phyloP scores from a whole-genome alignment of 2,113 vertebrate genomes.

The Polypterus bichir region DNA sequence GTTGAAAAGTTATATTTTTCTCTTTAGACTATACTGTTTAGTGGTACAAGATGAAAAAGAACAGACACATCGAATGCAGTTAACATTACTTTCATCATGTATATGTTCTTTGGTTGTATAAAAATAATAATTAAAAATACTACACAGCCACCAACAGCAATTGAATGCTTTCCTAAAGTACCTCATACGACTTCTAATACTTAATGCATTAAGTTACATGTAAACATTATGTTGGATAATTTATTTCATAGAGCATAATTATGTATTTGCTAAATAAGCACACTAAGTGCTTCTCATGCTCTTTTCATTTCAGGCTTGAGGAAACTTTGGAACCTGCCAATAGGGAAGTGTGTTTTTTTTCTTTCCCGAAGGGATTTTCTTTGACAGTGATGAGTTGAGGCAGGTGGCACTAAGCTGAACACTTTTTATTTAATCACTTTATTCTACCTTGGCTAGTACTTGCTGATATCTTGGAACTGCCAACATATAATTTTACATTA shows the following conservation, averaged over 20 bases:
- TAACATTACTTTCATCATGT: slow-evolving; percentile 17
- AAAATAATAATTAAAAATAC: neutral
- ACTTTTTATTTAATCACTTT: too few species aligned
- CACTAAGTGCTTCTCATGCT: slow-evolving; percentile 2
- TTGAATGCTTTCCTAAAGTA: slow-evolving; percentile 21
- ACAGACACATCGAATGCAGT: slow-evolving; percentile 17
- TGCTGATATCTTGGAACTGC: too few species aligned
- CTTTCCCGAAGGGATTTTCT: neutral
- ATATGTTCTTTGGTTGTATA: too few species aligned
- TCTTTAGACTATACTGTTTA: slow-evolving; percentile 31
- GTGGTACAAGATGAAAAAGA: slow-evolving; percentile 27
- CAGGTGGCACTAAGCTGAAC: too few species aligned
- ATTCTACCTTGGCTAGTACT: too few species aligned
- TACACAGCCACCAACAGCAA: slow-evolving; percentile 34
- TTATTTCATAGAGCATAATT: neutral
- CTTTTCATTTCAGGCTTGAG: neutral
- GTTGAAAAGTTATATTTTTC: neutral
- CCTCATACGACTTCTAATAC: slow-evolving; percentile 18
- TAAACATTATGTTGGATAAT: slow-evolving; percentile 21
- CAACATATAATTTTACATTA: too few species aligned
- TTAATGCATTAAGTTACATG: slow-evolving; percentile 26
- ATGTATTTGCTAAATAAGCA: slow-evolving; percentile 10
- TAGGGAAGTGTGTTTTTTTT: neutral
- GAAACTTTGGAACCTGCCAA: neutral
- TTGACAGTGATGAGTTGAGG: too few species aligned